Evolutionary conservation across 2,888 invertebrate genomes (phyloP), one percentile per base, ranked within the genome.

Genomic region (Gari tellinella): DNA sequence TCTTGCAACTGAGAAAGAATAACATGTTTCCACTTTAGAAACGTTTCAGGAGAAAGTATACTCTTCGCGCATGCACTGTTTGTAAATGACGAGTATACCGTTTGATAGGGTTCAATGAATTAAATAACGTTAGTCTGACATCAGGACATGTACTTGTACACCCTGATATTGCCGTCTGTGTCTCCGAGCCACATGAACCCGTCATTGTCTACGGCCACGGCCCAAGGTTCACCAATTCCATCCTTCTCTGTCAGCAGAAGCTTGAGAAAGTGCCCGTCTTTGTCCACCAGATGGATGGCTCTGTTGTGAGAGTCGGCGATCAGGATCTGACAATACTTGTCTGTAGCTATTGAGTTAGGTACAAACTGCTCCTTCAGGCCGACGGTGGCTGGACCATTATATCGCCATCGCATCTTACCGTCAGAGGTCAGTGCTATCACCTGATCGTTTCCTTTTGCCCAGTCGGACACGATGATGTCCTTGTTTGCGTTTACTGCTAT

Each of bases 181-280:
- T 79, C 75, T n/a, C 79, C 79, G 4, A 79, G 61, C 79, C 79
- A 79, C 1, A 79, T 52, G 53, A 75, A 79, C 5, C 74, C 74
- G 25, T 79, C 79, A 37, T 53, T 69, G 46, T 79, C 79, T 7
- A 79, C 75, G 31, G 79, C 79, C 0, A 79, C 75, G 14, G 79
- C 68, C 79, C 79, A 79, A 10, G 79, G 79, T 60, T 79, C 79
- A 15, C 79, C 75, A 5, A 79, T 53, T 8, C 75, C 75, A 46
- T 79, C 72, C 40, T 72, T 65, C 38, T 58, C 74, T 7, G 72
- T 79, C 31, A 79, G 60, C 19, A 79, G 52, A 26, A 79, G 56
- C 60, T 79, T 79, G 19, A 75, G 62, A 19, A 79, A 79, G 38
- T 68, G 61, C 3, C 79, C 79, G 41, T 75, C 79, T 31, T 75